Conservation (phyloP, 2,888 invertebrate genomes). For the Leptopterna dolabrata region DNA sequence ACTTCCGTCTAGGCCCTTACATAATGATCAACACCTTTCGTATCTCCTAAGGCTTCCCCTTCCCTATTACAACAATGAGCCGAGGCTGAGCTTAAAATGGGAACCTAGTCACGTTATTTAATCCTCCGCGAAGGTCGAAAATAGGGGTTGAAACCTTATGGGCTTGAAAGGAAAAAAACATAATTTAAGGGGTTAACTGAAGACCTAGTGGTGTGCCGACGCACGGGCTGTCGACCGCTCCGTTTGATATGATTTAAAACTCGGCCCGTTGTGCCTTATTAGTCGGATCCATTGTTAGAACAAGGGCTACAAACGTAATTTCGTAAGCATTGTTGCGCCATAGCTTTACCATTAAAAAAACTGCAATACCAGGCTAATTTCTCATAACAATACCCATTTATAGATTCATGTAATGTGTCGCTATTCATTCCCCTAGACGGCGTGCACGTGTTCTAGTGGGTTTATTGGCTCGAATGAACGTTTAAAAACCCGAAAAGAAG, state of each 20-base stretch:
- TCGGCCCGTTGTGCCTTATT: neutral
- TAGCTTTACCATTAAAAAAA: too few species aligned
- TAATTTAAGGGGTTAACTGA: slow-evolving; percentile 13
- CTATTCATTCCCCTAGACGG: too few species aligned
- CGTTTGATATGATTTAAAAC: neutral
- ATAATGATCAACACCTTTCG: neutral
- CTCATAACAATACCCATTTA: too few species aligned
- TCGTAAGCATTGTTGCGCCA: too few species aligned
- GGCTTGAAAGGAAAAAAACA: neutral
- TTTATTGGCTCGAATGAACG: too few species aligned
- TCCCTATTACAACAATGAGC: neutral
- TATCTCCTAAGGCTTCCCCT: neutral
- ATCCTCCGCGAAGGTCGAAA: neutral
- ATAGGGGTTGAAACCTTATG: slow-evolving; percentile 8
- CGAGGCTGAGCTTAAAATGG: slow-evolving; percentile 6
- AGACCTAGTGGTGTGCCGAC: neutral
- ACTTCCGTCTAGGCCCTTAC: slow-evolving; percentile 14
- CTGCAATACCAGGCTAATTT: too few species aligned
- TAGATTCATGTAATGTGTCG: too few species aligned
- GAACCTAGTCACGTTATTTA: slow-evolving; percentile 8
- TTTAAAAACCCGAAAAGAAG: too few species aligned
- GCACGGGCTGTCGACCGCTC: neutral
- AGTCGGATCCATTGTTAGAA: neutral
- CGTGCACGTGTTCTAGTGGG: too few species aligned
- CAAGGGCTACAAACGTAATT: neutral